Conservation (phyloP, 2,888 invertebrate species). For the Xanthostigma xanthostigma region DNA sequence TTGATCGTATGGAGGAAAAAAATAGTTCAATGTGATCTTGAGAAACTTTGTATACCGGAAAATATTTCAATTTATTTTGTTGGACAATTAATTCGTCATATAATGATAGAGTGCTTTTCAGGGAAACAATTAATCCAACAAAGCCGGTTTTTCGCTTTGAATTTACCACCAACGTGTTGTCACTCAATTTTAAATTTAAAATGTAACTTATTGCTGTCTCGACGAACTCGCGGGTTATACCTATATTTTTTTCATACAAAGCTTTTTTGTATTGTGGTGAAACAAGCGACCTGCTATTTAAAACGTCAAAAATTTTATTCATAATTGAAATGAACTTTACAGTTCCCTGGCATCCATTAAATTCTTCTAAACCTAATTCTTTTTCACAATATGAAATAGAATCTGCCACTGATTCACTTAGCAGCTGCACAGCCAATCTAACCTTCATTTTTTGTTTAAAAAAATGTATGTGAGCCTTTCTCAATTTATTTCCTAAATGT, state of each 20-base stretch:
- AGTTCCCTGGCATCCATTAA: slow-evolving; percentile 10
- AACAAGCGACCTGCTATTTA: slow-evolving; percentile 9
- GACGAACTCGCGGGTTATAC: slow-evolving; percentile 4
- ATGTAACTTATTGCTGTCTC: slow-evolving; percentile 9
- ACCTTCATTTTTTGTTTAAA: slow-evolving; percentile 15
- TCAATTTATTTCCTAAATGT: slow-evolving; percentile 12
- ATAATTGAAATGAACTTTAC: slow-evolving; percentile 7
- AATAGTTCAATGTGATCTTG: slow-evolving; percentile 13
- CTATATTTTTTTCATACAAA: slow-evolving; percentile 5
- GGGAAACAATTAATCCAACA: slow-evolving; percentile 7
- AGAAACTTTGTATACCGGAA: slow-evolving; percentile 11
- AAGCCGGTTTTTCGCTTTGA: slow-evolving; percentile 8
- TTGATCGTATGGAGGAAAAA: slow-evolving; percentile 10
- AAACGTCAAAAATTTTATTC: slow-evolving; percentile 13
- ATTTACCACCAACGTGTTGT: slow-evolving; percentile 4
- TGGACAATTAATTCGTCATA: background rate
- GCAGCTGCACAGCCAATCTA: slow-evolving; percentile 9
- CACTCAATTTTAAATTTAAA: slow-evolving; percentile 3
- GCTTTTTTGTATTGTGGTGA: slow-evolving; percentile 6
- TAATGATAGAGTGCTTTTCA: background rate
- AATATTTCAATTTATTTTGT: slow-evolving; percentile 1
- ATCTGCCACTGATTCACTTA: slow-evolving; percentile 1
- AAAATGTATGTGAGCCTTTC: slow-evolving; percentile 10
- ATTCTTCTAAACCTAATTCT: slow-evolving; percentile 6
- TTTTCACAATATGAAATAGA: no score